These are phyloP conservation scores for Mnemiopsis leidyi DNA, from an alignment of 37 sponge, comb jelly and placozoan genomes.

Conservation along the genomic window DNA sequence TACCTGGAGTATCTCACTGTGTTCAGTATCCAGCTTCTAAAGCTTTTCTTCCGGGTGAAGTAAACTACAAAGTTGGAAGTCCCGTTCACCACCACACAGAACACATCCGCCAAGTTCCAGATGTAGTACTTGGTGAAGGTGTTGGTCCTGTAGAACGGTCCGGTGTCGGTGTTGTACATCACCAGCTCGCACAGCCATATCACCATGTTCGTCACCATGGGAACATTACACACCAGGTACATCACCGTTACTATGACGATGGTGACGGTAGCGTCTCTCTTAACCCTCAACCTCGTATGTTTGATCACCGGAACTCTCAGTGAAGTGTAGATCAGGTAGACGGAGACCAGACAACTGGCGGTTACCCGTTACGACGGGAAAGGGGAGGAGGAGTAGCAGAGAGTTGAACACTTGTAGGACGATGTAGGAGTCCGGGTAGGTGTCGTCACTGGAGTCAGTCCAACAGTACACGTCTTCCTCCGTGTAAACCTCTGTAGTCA, in stretches of 20 bases:
- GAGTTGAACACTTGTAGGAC: background rate
- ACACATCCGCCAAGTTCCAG: background rate
- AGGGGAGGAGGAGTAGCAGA: background rate
- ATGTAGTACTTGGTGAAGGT: background rate
- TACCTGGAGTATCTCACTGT: background rate
- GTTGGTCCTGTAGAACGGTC: background rate
- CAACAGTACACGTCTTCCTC: slow-evolving; percentile 3
- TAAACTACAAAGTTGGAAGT: slow-evolving; percentile 8
- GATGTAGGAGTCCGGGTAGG: background rate
- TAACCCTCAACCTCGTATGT: background rate
- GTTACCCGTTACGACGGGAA: background rate
- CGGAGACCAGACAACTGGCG: background rate
- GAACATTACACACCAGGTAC: background rate
- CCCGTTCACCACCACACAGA: background rate
- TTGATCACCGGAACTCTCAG: background rate
- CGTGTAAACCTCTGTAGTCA: background rate
- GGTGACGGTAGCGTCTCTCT: background rate
- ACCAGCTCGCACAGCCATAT: background rate
- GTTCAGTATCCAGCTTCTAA: background rate
- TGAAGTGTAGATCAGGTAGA: background rate
- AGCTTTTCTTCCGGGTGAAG: background rate
- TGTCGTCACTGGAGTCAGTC: background rate
- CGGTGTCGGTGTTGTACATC: background rate
- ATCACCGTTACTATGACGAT: background rate
- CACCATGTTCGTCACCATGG: background rate